Base-by-base conservation (phyloP, 1,140 invertebrate genomes). In the Meloidogyne floridensis region DNA sequence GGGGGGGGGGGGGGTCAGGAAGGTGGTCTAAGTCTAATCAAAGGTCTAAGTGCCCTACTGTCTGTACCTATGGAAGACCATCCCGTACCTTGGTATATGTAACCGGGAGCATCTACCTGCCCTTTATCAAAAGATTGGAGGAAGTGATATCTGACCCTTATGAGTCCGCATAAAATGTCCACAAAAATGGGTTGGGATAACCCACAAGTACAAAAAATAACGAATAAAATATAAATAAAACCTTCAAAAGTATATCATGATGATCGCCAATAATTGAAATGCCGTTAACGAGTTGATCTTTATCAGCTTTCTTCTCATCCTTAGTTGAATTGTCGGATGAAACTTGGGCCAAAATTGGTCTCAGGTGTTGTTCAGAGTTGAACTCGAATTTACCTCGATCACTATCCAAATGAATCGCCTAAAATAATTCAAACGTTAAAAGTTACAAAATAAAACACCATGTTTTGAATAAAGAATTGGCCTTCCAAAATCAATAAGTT, bases 301-400 rank as follows among this genome's bases (percentile, higher is more conserved):
- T 47, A 20, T 72, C 71, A 47, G 9, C 69, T 65, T 71, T 82
- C 13, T 85, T 82, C 11, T 82, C 70, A 9, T 3, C 77, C 75
- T 84, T 54, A 18, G 13, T 42, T 54, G 11, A 7, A 20, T 72
- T 87, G 86, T 71, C 83, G 78, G 18, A 88, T 89, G 51, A 88
- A 88, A 69, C 20, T 13, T 75, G 72, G n/a, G 77, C 80, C 53
- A 92, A 82, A 72, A 92, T 86, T 13, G 91, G 91, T 47, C 86
- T 87, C 87, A 92, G 77, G 84, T 92, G 90, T 10, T 80, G 87
- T 84, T 92, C 92, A 80, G 91, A 92, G 84, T 92, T 92, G n/a
- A 90, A 88, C 42, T 88, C 87, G 84, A 92, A 91, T 72, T 90
- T 91, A 15, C 91, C 88, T 72, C 70, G 69, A n/a, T 92, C 91